phyloP scores from a whole-genome alignment of 2,888 invertebrate genomes.

The Drosophila mercatorum region DNA sequence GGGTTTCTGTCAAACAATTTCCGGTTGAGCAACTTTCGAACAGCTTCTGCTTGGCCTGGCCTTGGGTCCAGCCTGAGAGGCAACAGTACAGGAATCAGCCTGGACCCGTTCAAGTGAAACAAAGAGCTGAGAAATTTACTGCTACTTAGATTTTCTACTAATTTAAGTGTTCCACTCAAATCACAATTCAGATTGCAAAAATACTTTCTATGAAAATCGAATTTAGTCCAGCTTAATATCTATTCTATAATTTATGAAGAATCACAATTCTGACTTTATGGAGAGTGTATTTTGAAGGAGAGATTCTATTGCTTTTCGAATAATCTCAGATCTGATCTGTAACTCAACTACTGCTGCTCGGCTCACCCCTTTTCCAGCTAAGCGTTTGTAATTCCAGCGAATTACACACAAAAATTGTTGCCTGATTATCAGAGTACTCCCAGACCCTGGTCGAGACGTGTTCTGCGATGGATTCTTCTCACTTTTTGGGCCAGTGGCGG shows the following conservation, averaged over 20 bases:
- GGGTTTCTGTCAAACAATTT: conserved; percentile 58
- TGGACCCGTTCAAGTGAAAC: conserved; percentile 7
- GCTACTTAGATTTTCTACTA: neutral
- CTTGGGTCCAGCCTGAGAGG: conserved; percentile 14
- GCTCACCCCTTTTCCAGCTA: conserved; percentile 46
- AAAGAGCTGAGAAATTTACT: conserved; percentile 10
- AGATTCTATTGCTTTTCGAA: neutral
- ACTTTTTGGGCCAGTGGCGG: conserved; percentile 29
- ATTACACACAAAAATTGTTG: conserved; percentile 33
- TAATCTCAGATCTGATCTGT: conserved; percentile 11
- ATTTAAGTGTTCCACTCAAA: conserved; percentile 1
- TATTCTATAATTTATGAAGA: neutral
- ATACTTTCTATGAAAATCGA: too few relatives aligned
- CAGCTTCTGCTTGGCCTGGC: conserved; percentile 31
- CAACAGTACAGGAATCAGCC: neutral
- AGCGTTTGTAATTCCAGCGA: conserved; percentile 40
- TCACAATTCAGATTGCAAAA: neutral
- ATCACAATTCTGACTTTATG: neutral
- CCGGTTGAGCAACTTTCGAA: conserved; percentile 54
- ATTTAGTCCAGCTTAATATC: too few relatives aligned
- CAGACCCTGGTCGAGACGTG: conserved; percentile 32
- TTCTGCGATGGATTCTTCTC: conserved; percentile 47
- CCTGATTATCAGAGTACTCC: conserved; percentile 41
- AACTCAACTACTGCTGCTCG: neutral
- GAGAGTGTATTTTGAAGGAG: neutral